phyloP scores from a whole-genome alignment of 2,113 vertebrate species.

The Microtus pennsylvanicus region DNA sequence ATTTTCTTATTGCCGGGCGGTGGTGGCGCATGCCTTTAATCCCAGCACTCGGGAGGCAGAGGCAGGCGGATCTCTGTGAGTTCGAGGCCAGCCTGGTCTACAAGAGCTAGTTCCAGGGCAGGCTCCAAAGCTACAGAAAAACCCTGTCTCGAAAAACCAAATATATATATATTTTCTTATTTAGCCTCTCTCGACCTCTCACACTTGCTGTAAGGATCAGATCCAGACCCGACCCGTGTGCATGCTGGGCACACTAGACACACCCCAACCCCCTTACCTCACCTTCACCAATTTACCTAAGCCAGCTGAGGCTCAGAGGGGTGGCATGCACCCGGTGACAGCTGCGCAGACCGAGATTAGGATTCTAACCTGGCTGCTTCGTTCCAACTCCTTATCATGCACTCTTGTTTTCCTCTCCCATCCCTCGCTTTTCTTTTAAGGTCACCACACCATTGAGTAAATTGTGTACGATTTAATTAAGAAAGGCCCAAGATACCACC shows the following conservation, averaged over 20 bases:
- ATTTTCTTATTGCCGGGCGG: background rate
- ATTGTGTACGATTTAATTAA: constrained; percentile 27
- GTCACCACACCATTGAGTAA: constrained; percentile 2
- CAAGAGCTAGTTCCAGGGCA: too few relatives aligned
- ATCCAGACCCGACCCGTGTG: background rate
- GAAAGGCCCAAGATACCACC: background rate
- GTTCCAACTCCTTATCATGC: background rate
- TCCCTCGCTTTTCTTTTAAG: background rate
- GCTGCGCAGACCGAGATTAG: background rate
- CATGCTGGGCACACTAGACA: background rate
- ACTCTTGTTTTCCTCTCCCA: background rate
- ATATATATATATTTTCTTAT: background rate
- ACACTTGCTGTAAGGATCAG: background rate
- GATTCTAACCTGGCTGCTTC: background rate
- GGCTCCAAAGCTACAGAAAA: too few relatives aligned
- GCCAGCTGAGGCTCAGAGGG: background rate
- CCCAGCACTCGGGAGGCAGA: too few relatives aligned
- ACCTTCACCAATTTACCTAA: background rate
- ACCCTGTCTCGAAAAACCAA: too few relatives aligned
- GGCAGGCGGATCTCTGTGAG: too few relatives aligned
- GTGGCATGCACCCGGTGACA: background rate
- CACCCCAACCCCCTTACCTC: background rate
- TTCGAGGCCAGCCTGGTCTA: too few relatives aligned
- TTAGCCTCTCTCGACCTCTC: background rate
- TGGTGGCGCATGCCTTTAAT: too few relatives aligned